Base-by-base conservation (phyloP, 2,113 vertebrate genomes). In the Brachyhypopomus gauderio region DNA sequence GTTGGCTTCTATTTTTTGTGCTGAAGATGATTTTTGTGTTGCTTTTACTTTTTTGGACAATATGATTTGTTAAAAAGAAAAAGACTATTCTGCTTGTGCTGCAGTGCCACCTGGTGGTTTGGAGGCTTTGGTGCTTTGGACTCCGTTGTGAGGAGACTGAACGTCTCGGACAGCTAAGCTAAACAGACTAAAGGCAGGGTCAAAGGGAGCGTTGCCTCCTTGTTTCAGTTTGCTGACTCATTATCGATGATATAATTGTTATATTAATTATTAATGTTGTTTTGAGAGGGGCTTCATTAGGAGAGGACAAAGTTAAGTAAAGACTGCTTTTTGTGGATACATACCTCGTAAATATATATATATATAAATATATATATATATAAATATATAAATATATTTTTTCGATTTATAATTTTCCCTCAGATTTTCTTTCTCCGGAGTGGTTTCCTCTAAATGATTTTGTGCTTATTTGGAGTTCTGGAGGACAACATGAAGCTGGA, bases 321-420 rank as follows among this genome's bases (percentile, higher is more conserved):
- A 87, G 84, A 92, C 89, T 87, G 90, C 87, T 88, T 82, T 87
- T 90, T 89, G 93, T 92, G 91, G 86, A 93, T 87, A 92, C 89
- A 92, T 93, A 92, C 93, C 93, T 94, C 93, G 88, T 91, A 93
- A 91, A 92, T 92, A 90, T 91, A 92, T 88, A 91, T 83, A 92
- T 89, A 91, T 91, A 92, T 88, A 91, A 82, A 92, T 89, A 91
- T 63, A 81, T 81, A 81, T 90, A 89, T 87, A 87, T 89, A 90
- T 91, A 89, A 89, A 88, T 88, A 90, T 85, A 89, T 91, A 93
- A 90, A 94, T 92, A 90, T 88, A 91, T 94, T 93, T 93, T 93
- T 93, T 87, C 70, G 90, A 92, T 88, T 89, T 91, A 89, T 90
- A 89, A 90, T 92, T 90, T 75, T 67, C 82, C 77, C 52, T 66